A percentile compares a stretch with the other conserved stretches of the same genome.
Evolutionary conservation across 2,113 vertebrate species (phyloP).

Genomic region (Eudyptes chrysolophus): DNA sequence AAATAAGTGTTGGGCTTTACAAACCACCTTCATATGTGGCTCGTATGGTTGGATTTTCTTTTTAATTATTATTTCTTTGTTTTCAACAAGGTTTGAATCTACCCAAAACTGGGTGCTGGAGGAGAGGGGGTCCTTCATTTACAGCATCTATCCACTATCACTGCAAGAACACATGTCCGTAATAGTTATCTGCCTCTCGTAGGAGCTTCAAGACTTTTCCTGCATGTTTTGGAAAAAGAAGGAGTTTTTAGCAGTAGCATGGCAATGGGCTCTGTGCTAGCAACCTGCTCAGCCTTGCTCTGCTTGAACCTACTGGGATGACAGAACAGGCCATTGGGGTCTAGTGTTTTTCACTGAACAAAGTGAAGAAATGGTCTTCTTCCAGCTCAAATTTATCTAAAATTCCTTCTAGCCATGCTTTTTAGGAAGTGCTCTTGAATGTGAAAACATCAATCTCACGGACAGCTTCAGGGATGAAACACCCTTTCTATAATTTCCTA

Average conservation of each 20-base stretch:
- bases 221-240: neutral
- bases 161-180: neutral
- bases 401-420: neutral
- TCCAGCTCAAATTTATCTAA: neutral
- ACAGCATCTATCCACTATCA: neutral
- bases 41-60: fast-evolving
- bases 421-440: neutral
- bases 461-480: neutral
- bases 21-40: neutral
- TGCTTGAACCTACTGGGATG: neutral
- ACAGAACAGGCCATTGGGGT: fast-evolving
- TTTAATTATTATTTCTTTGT: neutral
- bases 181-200: neutral
- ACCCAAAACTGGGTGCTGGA: neutral
- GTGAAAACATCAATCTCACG: neutral
- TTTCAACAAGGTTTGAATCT: neutral
- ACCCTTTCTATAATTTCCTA: neutral
- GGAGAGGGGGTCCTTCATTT: neutral
- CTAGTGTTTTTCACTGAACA: neutral
- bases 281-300: neutral
- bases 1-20: neutral
- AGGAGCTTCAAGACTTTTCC: neutral
- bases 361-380: neutral
- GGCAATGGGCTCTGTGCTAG: neutral
- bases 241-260: neutral